Evolutionary conservation across 2,888 invertebrate genomes (phyloP), one percentile per base, ranked within the genome.

Genomic region (Zaprionus lineosus): DNA sequence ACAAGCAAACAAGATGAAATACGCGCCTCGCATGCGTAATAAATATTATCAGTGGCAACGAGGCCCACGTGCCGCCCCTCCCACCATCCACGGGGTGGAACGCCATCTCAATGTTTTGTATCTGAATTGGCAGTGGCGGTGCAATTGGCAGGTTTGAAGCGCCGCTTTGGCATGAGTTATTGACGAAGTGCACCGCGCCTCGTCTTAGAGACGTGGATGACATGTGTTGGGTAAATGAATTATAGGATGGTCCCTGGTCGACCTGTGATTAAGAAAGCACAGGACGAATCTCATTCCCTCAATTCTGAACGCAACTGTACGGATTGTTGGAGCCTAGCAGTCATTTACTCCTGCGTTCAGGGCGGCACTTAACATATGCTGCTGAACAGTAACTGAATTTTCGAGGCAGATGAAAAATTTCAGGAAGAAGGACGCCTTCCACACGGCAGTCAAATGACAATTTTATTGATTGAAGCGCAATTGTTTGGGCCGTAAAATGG

Each of bases 1-100:
- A 81, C 83, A 81, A 77, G 81, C 77, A 86, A 81, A 81, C 86
- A 86, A 81, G 82, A 78, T 84, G 83, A 86, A 82, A 84, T 67
- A 81, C 81, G 81, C 85, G 86, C 65, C 63, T 68, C 68, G 81
- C 81, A 81, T 81, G 78, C 78, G 67, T 84, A 81, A 81, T 84
- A 84, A 77, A 81, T 86, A 73, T 73, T 73, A 79, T 84, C 74
- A 73, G 55, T 56, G 33, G 16, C 15, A 12, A n/a, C 15, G 18
- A 31, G 19, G 9, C 15, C 28, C 2, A 31, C 24, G 57, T 34
- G 47, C 36, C 24, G 29, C 9, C 12, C 50, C 14, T 41, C 65
- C 29, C 9, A 14, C 14, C 9, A 24, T 26, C 8, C 12, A 1
- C n/a, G 31, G 1, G 9, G 39, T 11, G n/a, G 19, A 15, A 2